Evolutionary conservation across 2,797 vertebrate species (phyloP), one percentile per base, ranked within the genome.

Genomic region (Fratercula arctica): DNA sequence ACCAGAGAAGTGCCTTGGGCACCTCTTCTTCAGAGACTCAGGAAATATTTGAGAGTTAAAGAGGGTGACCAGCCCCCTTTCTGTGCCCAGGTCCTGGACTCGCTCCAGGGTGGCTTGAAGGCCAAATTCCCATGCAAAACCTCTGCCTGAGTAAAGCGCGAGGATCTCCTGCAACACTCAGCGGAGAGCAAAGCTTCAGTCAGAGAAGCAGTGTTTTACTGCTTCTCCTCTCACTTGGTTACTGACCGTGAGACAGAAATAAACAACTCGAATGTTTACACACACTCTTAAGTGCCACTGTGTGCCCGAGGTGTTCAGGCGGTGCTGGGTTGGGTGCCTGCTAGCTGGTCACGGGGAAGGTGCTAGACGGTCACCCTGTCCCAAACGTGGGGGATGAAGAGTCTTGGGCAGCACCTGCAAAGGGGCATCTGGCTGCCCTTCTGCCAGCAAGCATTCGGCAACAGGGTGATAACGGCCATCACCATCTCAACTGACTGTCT

Each of bases 391-490:
- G 9, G 25, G 11, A 29, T 26, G 33, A 87, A 79, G 43, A 26
- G 21, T 63, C 8, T 37, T 8, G 28, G 59, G 26, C 73, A 83
- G 45, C 37, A 37, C 21, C 28, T 3, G 2, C 17, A 39, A 77
- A 84, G 31, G 33, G 25, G 13, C 25, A 48, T 31, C 60, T 80
- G 64, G 26, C 26, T 90, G n/a, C 28, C 26, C 29, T 74, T 77
- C 60, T 54, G 50, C 33, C 35, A 81, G n/a, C 25, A 70, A 14
- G 18, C 4, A 1, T 69, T 60, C 8, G 5, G 6, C 60, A 72
- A 3, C 1, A 0, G 39, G 29, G 15, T 0, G 2, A 45, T 73
- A 78, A 73, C 1, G 4, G 60, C n/a, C 45, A 46, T 50, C 2
- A 0, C 37, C 31, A 41, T 72, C 69, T 76, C 54, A 78, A 33